phyloP scores from a whole-genome alignment of 2,888 invertebrate genomes.

The Melinaea menophilus region DNA sequence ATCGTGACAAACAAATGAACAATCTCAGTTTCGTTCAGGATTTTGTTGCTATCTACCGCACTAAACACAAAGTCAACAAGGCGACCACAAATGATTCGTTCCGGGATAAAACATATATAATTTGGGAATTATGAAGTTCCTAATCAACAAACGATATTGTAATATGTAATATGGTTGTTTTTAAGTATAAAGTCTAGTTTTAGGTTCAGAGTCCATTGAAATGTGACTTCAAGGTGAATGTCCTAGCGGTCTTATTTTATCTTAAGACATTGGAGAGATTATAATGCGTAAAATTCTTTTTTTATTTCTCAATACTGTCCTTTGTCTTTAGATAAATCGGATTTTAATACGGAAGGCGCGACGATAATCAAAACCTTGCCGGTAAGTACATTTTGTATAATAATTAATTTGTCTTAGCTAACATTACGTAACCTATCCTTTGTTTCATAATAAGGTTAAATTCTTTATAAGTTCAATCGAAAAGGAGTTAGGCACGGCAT shows the following conservation, averaged over 20 bases:
- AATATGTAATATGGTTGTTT: constrained; percentile 16
- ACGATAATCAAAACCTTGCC: constrained; percentile 52
- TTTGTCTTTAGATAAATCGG: constrained; percentile 29
- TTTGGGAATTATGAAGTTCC: constrained; percentile 25
- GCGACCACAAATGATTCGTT: constrained; percentile 30
- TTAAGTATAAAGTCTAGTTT: constrained; percentile 11
- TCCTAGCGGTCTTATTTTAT: constrained; percentile 28
- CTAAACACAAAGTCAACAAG: constrained; percentile 36
- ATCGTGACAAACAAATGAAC: constrained; percentile 63
- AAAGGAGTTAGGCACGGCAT: constrained; percentile 50
- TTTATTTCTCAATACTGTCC: constrained; percentile 12
- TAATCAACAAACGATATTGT: constrained; percentile 17
- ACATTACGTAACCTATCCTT: constrained; percentile 10
- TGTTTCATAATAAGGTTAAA: constrained; percentile 22
- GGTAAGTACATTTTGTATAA: constrained; percentile 49
- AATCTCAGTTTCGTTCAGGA: constrained; percentile 73
- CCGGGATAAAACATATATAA: constrained; percentile 25
- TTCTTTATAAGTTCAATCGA: constrained; percentile 57
- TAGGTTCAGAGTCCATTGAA: constrained; percentile 17
- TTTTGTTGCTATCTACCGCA: constrained; percentile 46
- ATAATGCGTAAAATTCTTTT: background rate
- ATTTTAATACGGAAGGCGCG: constrained; percentile 21
- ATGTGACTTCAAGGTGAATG: constrained; percentile 35
- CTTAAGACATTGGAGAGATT: constrained; percentile 32
- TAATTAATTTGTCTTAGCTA: background rate